Conservation (phyloP, 2,888 invertebrate species). For the Himalopsyche tibetana region DNA sequence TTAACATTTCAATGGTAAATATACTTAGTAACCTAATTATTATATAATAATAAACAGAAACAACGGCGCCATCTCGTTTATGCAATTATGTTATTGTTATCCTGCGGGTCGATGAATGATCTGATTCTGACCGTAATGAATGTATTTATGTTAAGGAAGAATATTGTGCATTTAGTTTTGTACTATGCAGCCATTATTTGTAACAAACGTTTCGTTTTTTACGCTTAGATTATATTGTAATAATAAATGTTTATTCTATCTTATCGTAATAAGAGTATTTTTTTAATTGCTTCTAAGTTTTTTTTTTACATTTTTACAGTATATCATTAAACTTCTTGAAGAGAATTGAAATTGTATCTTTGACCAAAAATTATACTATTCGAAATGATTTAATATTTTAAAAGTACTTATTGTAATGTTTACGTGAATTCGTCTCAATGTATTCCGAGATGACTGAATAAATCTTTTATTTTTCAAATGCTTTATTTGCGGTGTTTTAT, state of each 20-base stretch:
- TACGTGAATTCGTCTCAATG: conserved; percentile 29
- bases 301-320: conserved; percentile 37
- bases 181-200: conserved; percentile 22
- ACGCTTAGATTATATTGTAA: not conserved
- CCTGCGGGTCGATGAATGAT: not conserved
- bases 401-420: conserved; percentile 25
- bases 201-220: conserved; percentile 19
- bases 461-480: conserved; percentile 41
- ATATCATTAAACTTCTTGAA: not conserved
- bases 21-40: too few species aligned
- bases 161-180: conserved; percentile 11
- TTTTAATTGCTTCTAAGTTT: conserved; percentile 32
- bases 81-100: too few species aligned
- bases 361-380: conserved; percentile 43
- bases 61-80: too few species aligned
- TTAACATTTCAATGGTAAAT: too few species aligned
- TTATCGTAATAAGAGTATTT: conserved; percentile 27
- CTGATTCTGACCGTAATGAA: conserved; percentile 10
- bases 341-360: conserved; percentile 31
- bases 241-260: conserved; percentile 23
- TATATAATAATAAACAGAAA: too few species aligned
- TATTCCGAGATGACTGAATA: conserved; percentile 21
- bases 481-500: conserved; percentile 8
- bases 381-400: not conserved
- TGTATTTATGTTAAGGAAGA: conserved; percentile 9